Conservation (phyloP, 2,113 vertebrate species). For the Neolamprologus longior region DNA sequence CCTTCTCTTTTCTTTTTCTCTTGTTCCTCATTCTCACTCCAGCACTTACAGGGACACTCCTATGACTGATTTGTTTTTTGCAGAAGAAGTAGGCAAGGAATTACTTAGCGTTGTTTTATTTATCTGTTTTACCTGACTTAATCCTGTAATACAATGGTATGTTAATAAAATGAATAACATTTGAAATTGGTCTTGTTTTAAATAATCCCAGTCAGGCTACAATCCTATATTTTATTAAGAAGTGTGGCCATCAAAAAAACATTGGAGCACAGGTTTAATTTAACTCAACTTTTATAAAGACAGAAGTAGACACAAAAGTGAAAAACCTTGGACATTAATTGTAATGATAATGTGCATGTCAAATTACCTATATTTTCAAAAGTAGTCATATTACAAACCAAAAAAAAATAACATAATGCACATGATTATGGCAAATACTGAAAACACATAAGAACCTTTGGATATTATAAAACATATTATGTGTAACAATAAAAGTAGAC, state of each 20-base stretch:
- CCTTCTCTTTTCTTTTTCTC: not conserved
- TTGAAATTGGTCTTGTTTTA: not conserved
- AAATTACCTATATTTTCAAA: not conserved
- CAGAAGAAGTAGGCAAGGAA: not conserved
- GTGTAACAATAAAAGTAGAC: not conserved
- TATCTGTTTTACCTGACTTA: accelerated
- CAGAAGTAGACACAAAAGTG: not conserved
- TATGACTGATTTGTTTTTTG: not conserved
- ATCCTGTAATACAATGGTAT: not conserved
- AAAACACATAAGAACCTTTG: accelerated
- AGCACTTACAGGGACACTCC: not conserved
- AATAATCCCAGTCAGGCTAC: not conserved
- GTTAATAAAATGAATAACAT: not conserved
- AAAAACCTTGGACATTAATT: not conserved
- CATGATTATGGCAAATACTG: not conserved
- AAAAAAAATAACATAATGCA: not conserved
- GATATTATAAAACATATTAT: not conserved
- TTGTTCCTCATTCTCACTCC: not conserved
- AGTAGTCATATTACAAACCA: not conserved
- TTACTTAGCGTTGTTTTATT: not conserved
- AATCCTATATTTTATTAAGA: not conserved
- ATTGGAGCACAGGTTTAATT: accelerated
- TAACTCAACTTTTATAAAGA: not conserved
- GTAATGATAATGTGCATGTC: accelerated
- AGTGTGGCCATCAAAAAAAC: not conserved